Evolutionary conservation across 2,888 invertebrate genomes (phyloP).

Genomic region (Ophion ellenae): DNA sequence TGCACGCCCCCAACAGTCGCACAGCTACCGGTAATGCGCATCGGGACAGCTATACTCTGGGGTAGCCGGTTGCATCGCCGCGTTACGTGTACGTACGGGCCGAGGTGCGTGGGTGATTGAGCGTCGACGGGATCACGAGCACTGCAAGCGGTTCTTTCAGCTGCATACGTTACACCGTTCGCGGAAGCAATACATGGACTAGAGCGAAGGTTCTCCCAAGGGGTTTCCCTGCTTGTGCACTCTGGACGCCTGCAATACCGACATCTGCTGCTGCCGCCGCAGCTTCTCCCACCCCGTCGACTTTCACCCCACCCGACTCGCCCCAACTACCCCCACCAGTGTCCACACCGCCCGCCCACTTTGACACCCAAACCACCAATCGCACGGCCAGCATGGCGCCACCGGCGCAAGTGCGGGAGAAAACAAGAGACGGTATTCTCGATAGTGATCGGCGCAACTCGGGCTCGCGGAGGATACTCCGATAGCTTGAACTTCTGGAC

Average conservation of each 20-base stretch:
- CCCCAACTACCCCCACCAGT: constrained; percentile 23
- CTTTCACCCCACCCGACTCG: constrained; percentile 56
- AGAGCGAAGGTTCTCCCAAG: constrained; percentile 23
- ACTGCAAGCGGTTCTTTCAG: constrained; percentile 3
- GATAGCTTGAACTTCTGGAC: constrained; percentile 66
- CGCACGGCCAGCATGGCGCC: constrained; percentile 79
- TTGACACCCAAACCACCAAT: constrained; percentile 74
- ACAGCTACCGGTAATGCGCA: constrained; percentile 64
- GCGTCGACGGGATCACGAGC: constrained; percentile 3
- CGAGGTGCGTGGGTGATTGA: constrained; percentile 61
- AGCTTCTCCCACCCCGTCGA: constrained; percentile 35
- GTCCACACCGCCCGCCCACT: constrained; percentile 72
- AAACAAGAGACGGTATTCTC: constrained; percentile 49
- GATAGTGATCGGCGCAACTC: constrained; percentile 74
- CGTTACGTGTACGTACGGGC: neutral
- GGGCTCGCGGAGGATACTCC: constrained; percentile 68
- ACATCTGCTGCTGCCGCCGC: constrained; percentile 52
- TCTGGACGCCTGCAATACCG: constrained; percentile 62
- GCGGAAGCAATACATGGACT: constrained; percentile 32
- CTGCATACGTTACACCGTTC: constrained; percentile 25
- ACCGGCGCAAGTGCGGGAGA: constrained; percentile 69
- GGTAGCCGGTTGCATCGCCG: constrained; percentile 16
- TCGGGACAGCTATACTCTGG: constrained; percentile 18
- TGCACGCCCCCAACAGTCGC: constrained; percentile 3
- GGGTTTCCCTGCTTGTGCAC: constrained; percentile 66